Percentiles rank a stretch among this genome's conserved stretches.
Evolutionary conservation across 2,113 vertebrate genomes (phyloP).

Genomic region (Sebastes schlegelii): DNA sequence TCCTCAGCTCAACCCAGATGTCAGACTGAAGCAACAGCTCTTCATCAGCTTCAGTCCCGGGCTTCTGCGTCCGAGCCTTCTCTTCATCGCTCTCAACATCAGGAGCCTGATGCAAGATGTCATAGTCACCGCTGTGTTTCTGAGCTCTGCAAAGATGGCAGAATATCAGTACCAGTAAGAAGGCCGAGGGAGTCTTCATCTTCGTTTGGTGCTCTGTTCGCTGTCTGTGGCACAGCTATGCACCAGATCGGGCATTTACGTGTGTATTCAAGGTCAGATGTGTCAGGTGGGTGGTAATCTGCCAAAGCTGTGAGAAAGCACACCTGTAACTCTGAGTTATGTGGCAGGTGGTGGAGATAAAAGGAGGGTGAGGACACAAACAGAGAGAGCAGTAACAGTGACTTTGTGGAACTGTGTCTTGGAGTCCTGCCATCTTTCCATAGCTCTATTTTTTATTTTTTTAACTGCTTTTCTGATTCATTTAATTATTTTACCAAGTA

Average conservation of each 20-base stretch:
- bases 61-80: not conserved
- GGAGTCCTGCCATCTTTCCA: not conserved
- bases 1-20: conserved; percentile 42
- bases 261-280: conserved; percentile 16
- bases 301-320: conserved; percentile 30
- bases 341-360: conserved; percentile 2
- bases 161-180: conserved; percentile 12
- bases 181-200: conserved; percentile 16
- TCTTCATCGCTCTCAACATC: not conserved
- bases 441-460: not conserved
- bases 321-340: conserved; percentile 29
- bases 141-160: conserved; percentile 26
- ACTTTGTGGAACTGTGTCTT: not conserved
- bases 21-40: not conserved
- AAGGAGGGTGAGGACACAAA: not conserved
- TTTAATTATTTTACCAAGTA: not conserved
- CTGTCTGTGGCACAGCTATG: not conserved
- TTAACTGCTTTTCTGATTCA: not conserved
- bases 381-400: not conserved
- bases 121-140: not conserved
- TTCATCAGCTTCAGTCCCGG: not conserved
- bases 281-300: conserved; percentile 2
- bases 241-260: conserved; percentile 3
- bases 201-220: not conserved
- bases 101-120: not conserved